Evolutionary conservation across 2,888 invertebrate species (phyloP).

Genomic region (Netelia melanura): DNA sequence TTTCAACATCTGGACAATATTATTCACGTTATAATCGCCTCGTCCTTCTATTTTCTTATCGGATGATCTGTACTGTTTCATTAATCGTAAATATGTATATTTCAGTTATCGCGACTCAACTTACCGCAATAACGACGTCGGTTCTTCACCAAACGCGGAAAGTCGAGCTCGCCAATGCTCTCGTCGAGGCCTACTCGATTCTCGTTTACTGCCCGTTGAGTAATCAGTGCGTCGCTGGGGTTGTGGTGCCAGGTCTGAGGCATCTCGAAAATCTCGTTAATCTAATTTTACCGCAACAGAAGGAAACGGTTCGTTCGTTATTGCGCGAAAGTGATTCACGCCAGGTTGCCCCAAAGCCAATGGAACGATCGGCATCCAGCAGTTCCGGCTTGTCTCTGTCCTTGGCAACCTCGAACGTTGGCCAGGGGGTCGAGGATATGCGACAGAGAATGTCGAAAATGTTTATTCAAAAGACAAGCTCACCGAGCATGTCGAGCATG

Average conservation of each 20-base stretch:
- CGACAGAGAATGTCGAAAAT: conserved; percentile 87
- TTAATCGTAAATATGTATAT: conserved; percentile 59
- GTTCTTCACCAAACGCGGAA: conserved; percentile 87
- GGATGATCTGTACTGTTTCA: background rate
- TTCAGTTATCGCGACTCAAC: conserved; percentile 88
- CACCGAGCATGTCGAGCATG: conserved; percentile 77
- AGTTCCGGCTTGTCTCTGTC: conserved; percentile 82
- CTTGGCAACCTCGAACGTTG: conserved; percentile 83
- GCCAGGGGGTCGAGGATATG: conserved; percentile 88
- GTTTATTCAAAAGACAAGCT: conserved; percentile 84
- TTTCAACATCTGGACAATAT: background rate
- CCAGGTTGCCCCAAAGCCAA: conserved; percentile 80
- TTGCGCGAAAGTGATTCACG: conserved; percentile 86
- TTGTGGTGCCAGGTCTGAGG: conserved; percentile 86
- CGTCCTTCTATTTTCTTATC: background rate
- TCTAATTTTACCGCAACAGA: conserved; percentile 85
- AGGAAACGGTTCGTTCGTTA: conserved; percentile 86
- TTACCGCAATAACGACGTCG: conserved; percentile 87
- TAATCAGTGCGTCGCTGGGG: conserved; percentile 84
- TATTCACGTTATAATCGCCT: too few species aligned
- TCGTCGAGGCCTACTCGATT: conserved; percentile 89
- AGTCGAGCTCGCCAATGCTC: conserved; percentile 87
- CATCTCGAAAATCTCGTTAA: conserved; percentile 85
- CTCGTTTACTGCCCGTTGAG: conserved; percentile 86
- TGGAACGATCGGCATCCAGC: conserved; percentile 81